Evolutionary conservation across 2,113 vertebrate genomes (phyloP).

Genomic region (Aptenodytes patagonicus): DNA sequence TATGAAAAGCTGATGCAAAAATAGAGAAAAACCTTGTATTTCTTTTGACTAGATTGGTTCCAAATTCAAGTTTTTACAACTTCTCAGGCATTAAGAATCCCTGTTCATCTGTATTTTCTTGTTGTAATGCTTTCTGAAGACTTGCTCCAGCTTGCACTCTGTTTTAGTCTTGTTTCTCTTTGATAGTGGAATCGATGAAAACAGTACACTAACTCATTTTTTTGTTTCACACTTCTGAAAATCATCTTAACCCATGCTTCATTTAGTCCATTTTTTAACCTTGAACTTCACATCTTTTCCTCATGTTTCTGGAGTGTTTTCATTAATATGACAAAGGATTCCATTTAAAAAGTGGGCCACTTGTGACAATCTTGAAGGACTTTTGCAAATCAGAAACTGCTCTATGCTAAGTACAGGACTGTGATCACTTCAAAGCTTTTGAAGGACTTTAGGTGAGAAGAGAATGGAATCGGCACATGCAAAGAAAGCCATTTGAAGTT

Average conservation of each 20-base stretch:
- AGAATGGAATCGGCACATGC: constrained; percentile 1
- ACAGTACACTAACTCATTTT: not conserved
- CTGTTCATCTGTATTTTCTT: not conserved
- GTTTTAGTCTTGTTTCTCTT: not conserved
- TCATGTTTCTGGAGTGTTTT: not conserved
- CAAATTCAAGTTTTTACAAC: not conserved
- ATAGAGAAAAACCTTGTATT: not conserved
- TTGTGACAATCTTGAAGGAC: constrained; percentile 3
- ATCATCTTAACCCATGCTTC: not conserved
- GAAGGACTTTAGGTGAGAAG: constrained; percentile 39
- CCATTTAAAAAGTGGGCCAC: not conserved
- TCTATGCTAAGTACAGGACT: constrained; percentile 14
- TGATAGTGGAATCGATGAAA: not conserved
- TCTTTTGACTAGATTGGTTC: not conserved
- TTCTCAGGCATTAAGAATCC: not conserved
- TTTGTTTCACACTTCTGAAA: not conserved
- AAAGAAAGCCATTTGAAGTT: constrained; percentile 21
- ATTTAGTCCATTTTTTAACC: not conserved
- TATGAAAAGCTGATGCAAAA: not conserved
- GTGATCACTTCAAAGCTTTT: constrained; percentile 54
- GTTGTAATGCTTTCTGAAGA: not conserved
- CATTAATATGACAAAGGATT: not conserved
- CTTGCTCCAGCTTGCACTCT: not conserved
- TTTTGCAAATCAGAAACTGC: constrained; percentile 36
- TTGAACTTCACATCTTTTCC: not conserved